Conservation (phyloP, 2,113 vertebrate species). For the Petromus typicus region DNA sequence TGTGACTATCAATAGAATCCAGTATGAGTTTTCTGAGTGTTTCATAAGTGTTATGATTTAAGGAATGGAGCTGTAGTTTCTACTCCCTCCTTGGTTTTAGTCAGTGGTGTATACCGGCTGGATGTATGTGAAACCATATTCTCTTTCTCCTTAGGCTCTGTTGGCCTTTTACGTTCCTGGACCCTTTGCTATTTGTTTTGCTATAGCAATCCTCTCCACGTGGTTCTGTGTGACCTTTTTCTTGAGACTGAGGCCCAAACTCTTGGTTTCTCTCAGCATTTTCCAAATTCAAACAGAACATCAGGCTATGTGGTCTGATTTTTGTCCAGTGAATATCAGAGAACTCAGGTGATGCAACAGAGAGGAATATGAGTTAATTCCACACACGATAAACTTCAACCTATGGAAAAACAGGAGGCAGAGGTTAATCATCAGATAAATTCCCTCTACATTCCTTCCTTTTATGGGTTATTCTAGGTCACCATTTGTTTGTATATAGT, state of each 20-base stretch:
- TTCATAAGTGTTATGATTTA: neutral
- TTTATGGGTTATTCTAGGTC: neutral
- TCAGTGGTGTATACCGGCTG: neutral
- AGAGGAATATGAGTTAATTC: constrained; percentile 14
- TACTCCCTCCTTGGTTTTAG: neutral
- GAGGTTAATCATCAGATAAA: neutral
- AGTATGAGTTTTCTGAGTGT: constrained; percentile 29
- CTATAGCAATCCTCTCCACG: neutral
- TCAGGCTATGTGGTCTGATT: neutral
- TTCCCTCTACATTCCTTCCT: neutral
- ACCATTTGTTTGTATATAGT: neutral
- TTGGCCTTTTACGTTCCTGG: constrained; percentile 18
- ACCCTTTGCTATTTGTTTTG: neutral
- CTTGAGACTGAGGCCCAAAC: constrained; percentile 6
- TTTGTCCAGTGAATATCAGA: neutral
- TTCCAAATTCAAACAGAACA: constrained; percentile 8
- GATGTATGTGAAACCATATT: neutral
- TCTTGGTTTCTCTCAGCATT: neutral
- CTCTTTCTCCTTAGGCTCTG: neutral
- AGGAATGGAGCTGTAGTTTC: neutral
- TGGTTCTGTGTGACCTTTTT: neutral
- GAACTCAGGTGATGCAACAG: constrained; percentile 34
- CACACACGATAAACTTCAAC: neutral
- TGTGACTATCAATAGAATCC: constrained; percentile 2
- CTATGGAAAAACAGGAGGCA: neutral